Evolutionary conservation across 92 coral and sea anemone species (phyloP).

Genomic region (Actinernus sp.): DNA sequence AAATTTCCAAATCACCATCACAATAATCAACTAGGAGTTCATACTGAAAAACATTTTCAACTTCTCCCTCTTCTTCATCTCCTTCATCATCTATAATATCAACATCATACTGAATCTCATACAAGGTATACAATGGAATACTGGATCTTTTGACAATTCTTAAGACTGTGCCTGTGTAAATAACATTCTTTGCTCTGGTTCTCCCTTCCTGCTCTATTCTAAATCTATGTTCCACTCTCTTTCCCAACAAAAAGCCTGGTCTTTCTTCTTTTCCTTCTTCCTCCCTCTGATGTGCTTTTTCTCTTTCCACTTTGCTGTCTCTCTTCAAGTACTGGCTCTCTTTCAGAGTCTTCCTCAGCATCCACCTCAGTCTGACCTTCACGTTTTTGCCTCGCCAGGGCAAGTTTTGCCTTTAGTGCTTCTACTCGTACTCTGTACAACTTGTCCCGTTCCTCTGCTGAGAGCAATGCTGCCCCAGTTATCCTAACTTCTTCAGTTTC

Average conservation of each 20-base stretch:
- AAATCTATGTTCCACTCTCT: not conserved
- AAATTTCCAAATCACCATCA: too few species aligned
- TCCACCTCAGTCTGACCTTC: too few species aligned
- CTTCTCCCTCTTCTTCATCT: too few species aligned
- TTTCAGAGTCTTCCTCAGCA: not conserved
- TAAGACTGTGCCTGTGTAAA: too few species aligned
- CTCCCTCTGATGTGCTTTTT: too few species aligned
- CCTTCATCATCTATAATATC: too few species aligned
- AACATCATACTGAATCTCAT: too few species aligned
- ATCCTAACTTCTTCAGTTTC: constrained; percentile 4
- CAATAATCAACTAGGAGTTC: too few species aligned
- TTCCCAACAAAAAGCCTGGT: constrained; percentile 6
- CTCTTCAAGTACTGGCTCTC: not conserved
- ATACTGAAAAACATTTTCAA: too few species aligned
- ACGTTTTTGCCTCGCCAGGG: too few species aligned
- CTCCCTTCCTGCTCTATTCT: constrained; percentile 5
- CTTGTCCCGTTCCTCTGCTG: constrained; percentile 8
- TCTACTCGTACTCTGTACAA: not conserved
- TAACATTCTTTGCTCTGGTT: not conserved
- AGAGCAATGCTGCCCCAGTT: constrained; percentile 1
- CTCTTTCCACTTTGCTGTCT: not conserved
- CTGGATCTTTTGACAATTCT: too few species aligned
- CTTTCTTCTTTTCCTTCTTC: not conserved
- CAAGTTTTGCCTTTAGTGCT: not conserved
- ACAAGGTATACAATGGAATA: too few species aligned